A percentile compares a stretch with the other conserved stretches of the same genome.
phyloP scores from a whole-genome alignment of 1,140 invertebrate species.

The Sinella curviseta region DNA sequence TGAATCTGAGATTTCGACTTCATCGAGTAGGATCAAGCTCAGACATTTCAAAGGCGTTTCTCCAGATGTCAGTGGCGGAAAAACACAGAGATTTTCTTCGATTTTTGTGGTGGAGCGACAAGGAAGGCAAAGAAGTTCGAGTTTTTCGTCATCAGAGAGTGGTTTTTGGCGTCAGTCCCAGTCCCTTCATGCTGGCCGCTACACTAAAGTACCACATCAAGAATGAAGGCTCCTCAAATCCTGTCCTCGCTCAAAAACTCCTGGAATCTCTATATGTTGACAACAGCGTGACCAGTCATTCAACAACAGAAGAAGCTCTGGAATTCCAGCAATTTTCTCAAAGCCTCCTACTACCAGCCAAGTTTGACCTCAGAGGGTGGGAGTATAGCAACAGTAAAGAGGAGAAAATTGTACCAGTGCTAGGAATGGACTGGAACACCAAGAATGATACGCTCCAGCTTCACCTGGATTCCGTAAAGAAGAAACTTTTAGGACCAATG shows the following conservation, averaged over 20 bases:
- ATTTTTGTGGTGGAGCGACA: conserved; percentile 33
- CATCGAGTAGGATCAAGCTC: background rate
- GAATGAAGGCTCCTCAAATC: background rate
- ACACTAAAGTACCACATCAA: conserved; percentile 11
- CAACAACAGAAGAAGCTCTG: background rate
- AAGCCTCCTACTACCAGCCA: background rate
- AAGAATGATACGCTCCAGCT: too few relatives aligned
- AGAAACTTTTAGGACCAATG: conserved; percentile 9
- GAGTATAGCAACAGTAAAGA: background rate
- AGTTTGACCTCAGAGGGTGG: background rate
- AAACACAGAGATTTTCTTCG: conserved; percentile 5
- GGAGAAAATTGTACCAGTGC: background rate
- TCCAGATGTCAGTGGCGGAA: background rate
- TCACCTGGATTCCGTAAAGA: too few relatives aligned
- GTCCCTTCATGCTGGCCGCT: conserved; percentile 30
- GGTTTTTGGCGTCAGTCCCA: conserved; percentile 28
- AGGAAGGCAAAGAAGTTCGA: background rate
- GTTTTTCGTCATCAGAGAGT: conserved; percentile 26
- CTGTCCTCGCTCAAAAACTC: background rate
- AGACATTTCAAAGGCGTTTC: conserved; percentile 34
- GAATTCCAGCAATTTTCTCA: background rate
- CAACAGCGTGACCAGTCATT: background rate
- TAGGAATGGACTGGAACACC: background rate
- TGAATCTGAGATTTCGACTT: background rate
- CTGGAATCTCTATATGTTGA: conserved; percentile 6